Percentiles rank a stretch among this genome's conserved stretches.
These are phyloP conservation scores for Microctonus hyperodae DNA, from an alignment of 2,888 invertebrate species.

Conservation along the genomic window DNA sequence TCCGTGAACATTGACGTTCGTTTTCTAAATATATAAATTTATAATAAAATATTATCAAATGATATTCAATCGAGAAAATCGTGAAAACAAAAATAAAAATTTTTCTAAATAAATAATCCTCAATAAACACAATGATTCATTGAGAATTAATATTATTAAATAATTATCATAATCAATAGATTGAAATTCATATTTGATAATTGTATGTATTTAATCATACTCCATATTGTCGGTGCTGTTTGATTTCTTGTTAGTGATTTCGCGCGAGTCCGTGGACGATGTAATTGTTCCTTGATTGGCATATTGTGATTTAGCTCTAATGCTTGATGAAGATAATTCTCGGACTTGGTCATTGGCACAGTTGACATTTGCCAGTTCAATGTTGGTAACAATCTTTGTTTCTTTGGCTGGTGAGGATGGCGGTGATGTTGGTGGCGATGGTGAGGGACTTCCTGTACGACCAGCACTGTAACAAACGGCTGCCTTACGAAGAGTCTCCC, in stretches of 20 bases:
- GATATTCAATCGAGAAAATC: not conserved
- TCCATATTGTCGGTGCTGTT: constrained; percentile 48
- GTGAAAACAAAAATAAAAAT: not conserved
- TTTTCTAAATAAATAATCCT: not conserved
- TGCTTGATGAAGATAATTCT: constrained; percentile 27
- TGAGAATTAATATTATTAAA: too few relatives aligned
- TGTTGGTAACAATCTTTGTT: constrained; percentile 49
- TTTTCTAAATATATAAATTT: constrained; percentile 44
- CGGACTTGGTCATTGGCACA: constrained; percentile 33
- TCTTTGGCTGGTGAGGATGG: constrained; percentile 60
- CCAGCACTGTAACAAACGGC: constrained; percentile 63
- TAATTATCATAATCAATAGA: too few relatives aligned
- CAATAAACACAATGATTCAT: too few relatives aligned
- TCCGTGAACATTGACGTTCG: constrained; percentile 56
- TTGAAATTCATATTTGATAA: not conserved
- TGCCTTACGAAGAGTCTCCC: constrained; percentile 66
- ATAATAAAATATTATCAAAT: not conserved
- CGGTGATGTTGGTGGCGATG: constrained; percentile 61
- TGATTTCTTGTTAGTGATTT: constrained; percentile 40
- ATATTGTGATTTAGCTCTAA: constrained; percentile 29
- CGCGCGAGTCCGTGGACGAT: constrained; percentile 35
- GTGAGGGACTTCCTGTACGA: constrained; percentile 59
- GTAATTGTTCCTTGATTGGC: constrained; percentile 28
- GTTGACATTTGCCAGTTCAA: constrained; percentile 56
- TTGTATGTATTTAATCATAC: constrained; percentile 52